phyloP scores from a whole-genome alignment of 1,140 invertebrate species.

The Neodiprion lecontei region DNA sequence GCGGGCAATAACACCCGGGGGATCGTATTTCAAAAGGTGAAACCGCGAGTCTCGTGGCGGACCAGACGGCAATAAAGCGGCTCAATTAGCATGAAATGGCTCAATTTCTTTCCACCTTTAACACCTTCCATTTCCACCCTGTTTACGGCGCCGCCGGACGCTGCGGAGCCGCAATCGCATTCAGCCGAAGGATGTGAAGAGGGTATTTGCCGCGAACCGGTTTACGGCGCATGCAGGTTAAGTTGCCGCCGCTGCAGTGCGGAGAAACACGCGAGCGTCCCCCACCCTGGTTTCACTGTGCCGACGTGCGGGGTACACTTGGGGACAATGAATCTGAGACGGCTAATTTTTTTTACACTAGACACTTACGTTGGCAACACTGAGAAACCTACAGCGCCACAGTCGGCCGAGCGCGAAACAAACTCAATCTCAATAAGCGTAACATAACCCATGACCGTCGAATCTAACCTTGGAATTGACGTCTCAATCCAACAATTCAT shows the following conservation, averaged over 20 bases:
- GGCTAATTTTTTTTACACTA: no score
- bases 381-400: no score
- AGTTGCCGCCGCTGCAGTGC: slow-evolving; percentile 24
- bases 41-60: no score
- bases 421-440: not conserved
- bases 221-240: not conserved
- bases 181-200: not conserved
- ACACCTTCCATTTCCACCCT: slow-evolving; percentile 12
- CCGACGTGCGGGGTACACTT: not conserved
- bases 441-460: no score
- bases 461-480: no score
- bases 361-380: no score
- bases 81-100: slow-evolving; percentile 35
- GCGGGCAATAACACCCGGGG: not conserved
- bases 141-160: not conserved
- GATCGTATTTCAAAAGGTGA: not conserved
- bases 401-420: no score
- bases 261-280: slow-evolving; percentile 26
- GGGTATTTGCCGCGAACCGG: not conserved
- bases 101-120: slow-evolving; percentile 29
- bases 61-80: not conserved
- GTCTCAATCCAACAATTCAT: no score
- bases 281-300: not conserved
- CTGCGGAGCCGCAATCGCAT: not conserved
- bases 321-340: no score